Conservation (phyloP, 2,113 vertebrate species). For the Zosterops borbonicus region DNA sequence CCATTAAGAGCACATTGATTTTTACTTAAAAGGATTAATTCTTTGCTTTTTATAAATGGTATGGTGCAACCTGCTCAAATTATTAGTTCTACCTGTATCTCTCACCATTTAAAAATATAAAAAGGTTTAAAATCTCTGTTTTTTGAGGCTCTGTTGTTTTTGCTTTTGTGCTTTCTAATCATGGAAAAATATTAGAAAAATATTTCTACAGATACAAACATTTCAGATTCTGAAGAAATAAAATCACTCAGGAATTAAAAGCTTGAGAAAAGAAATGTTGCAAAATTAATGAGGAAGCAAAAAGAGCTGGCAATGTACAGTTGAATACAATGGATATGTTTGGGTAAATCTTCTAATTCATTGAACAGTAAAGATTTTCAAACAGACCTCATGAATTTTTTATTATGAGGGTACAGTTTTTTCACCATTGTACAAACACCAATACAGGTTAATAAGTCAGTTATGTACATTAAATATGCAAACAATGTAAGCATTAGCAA, state of each 20-base stretch:
- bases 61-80: background rate
- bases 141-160: background rate
- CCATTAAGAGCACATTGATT: conserved; percentile 23
- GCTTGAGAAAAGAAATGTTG: background rate
- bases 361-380: background rate
- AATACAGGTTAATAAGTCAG: background rate
- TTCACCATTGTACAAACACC: background rate
- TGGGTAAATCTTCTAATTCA: background rate
- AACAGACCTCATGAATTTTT: background rate
- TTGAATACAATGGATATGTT: background rate
- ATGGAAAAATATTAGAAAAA: background rate
- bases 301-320: background rate
- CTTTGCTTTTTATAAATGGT: background rate
- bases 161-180: background rate
- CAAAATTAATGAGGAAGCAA: background rate
- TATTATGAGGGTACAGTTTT: background rate
- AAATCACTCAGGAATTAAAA: background rate
- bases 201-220: background rate
- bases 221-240: background rate
- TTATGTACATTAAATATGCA: background rate
- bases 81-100: background rate
- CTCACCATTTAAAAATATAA: background rate
- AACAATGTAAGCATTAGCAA: background rate
- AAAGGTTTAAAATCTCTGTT: accelerated
- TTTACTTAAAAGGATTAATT: conserved; percentile 20